Conservation (phyloP, 2,888 invertebrate species). For the Drepanosiphum platanoidis region DNA sequence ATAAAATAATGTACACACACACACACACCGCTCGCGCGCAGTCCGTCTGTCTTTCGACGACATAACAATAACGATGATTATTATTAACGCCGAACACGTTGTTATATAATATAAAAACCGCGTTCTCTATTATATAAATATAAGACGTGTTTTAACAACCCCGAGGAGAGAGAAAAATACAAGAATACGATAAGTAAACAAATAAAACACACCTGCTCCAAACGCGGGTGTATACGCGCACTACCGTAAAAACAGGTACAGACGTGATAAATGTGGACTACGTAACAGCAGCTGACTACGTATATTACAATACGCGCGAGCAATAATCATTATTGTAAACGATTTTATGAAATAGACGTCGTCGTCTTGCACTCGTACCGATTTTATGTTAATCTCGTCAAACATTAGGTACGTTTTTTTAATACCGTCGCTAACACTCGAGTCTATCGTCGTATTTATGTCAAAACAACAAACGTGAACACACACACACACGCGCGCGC, state of each 20-base stretch:
- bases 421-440: neutral
- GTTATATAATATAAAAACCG: neutral
- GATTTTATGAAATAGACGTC: conserved; percentile 15
- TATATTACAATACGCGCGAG: neutral
- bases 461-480: neutral
- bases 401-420: neutral
- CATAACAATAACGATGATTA: neutral
- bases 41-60: neutral
- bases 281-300: neutral
- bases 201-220: conserved; percentile 17
- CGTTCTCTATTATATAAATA: neutral
- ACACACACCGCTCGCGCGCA: neutral
- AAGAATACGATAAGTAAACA: neutral
- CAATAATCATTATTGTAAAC: neutral
- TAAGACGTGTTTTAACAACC: conserved; percentile 21
- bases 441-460: neutral
- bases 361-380: no score
- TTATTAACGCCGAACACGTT: neutral
- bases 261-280: neutral
- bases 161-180: neutral
- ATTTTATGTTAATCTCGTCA: neutral
- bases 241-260: neutral
- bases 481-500: no score
- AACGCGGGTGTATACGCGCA: neutral
- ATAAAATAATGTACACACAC: neutral